phyloP scores from a whole-genome alignment of 2,113 vertebrate species.

The Setophaga coronata region DNA sequence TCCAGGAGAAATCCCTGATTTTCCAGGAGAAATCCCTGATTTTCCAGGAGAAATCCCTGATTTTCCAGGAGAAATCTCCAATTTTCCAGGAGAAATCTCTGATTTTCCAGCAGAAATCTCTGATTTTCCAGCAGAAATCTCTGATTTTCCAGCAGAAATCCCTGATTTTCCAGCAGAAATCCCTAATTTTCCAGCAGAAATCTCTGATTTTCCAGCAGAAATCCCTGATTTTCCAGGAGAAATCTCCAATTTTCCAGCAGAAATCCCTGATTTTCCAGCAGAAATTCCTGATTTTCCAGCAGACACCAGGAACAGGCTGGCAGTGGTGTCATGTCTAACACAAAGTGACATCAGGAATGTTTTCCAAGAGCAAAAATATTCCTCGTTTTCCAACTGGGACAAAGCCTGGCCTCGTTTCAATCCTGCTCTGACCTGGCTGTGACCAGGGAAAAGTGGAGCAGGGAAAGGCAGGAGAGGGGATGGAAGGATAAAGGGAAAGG shows the following conservation, averaged over 20 bases:
- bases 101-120: no score
- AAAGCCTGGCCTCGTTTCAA: not conserved
- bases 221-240: no score
- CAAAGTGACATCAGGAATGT: not conserved
- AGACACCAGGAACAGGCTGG: accelerated
- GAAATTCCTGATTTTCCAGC: not conserved
- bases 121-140: not conserved
- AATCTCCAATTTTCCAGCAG: no score
- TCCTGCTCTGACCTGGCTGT: not conserved
- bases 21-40: not conserved
- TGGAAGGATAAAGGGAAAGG: not conserved
- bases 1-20: no score
- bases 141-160: not conserved
- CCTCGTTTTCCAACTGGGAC: not conserved
- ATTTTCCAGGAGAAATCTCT: no score
- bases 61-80: no score
- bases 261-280: not conserved
- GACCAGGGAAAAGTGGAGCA: not conserved
- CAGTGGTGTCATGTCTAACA: accelerated
- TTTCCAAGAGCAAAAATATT: not conserved
- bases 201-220: not conserved
- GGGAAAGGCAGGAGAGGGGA: not conserved
- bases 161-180: no score
- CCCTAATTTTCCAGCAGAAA: not conserved
- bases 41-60: not conserved